Evolutionary conservation across 2,888 invertebrate species (phyloP).

Genomic region (Drosophila formosana): DNA sequence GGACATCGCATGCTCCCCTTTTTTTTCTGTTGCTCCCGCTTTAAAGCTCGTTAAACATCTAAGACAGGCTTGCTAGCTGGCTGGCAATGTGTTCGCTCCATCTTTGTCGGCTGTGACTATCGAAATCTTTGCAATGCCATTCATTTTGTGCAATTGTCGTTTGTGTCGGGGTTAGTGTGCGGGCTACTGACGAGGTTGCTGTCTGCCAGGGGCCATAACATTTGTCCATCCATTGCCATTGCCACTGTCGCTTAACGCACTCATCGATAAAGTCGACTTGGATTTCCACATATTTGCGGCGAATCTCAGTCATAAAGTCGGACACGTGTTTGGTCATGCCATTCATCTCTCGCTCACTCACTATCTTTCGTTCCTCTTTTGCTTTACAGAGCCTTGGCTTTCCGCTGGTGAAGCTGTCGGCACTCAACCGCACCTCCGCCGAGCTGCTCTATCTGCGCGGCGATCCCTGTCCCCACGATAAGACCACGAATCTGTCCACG

Average conservation of each 20-base stretch:
- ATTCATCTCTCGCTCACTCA: background rate
- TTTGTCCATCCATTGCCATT: constrained; percentile 31
- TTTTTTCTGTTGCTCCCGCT: constrained; percentile 2
- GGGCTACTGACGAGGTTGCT: constrained; percentile 8
- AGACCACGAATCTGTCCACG: constrained; percentile 74
- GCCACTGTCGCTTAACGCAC: constrained; percentile 43
- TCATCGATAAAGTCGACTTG: constrained; percentile 7
- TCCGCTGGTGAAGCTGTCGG: constrained; percentile 76
- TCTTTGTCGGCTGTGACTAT: constrained; percentile 56
- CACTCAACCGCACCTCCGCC: constrained; percentile 77
- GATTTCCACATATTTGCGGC: constrained; percentile 74
- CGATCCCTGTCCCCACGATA: constrained; percentile 80
- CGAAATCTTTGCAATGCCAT: constrained; percentile 47
- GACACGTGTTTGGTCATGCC: constrained; percentile 57
- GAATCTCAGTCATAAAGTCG: constrained; percentile 71
- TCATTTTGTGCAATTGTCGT: constrained; percentile 62
- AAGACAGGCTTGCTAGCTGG: background rate
- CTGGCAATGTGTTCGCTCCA: background rate
- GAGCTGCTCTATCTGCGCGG: constrained; percentile 82
- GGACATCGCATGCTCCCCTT: constrained; percentile 21
- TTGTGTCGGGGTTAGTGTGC: constrained; percentile 21
- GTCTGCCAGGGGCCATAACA: constrained; percentile 29
- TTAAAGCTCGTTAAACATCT: constrained; percentile 11
- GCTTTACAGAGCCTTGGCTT: constrained; percentile 83
- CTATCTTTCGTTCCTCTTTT: constrained; percentile 1